phyloP scores from a whole-genome alignment of 1,140 invertebrate genomes.

The Lordiphosa mommai region DNA sequence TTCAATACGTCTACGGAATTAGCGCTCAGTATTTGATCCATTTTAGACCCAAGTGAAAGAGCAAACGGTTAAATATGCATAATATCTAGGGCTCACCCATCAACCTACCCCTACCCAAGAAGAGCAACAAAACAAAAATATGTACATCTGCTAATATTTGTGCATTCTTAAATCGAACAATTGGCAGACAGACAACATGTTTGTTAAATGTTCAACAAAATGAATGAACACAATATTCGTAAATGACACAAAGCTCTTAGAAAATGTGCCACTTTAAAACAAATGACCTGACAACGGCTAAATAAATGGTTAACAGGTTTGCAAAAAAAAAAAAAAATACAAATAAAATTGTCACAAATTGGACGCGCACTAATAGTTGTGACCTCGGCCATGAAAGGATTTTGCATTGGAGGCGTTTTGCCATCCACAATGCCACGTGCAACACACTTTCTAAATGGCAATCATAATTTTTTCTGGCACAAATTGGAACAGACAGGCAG shows the following conservation, averaged over 20 bases:
- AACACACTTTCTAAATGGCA: conserved; percentile 42
- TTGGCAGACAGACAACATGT: neutral
- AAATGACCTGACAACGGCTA: conserved; percentile 45
- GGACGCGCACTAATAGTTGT: conserved; percentile 69
- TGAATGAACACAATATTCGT: neutral
- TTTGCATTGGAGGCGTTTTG: conserved; percentile 43
- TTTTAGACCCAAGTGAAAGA: too few species aligned
- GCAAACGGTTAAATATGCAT: too few species aligned
- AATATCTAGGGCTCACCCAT: too few species aligned
- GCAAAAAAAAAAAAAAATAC: conserved; percentile 18
- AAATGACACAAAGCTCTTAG: conserved; percentile 56
- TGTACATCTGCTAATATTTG: too few species aligned
- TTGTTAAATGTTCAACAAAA: conserved; percentile 3
- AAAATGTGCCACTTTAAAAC: conserved; percentile 58
- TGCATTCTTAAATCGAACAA: neutral
- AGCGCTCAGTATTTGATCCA: too few species aligned
- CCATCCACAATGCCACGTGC: conserved; percentile 54
- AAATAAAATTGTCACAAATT: conserved; percentile 53
- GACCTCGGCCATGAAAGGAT: conserved; percentile 76
- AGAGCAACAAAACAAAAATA: too few species aligned
- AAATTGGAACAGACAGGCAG: conserved; percentile 64
- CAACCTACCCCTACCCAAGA: too few species aligned
- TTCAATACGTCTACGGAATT: too few species aligned
- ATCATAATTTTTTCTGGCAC: conserved; percentile 57
- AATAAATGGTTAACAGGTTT: conserved; percentile 68